Base-by-base conservation (phyloP, 2,113 vertebrate genomes). In the Phylloscopus trochilus region DNA sequence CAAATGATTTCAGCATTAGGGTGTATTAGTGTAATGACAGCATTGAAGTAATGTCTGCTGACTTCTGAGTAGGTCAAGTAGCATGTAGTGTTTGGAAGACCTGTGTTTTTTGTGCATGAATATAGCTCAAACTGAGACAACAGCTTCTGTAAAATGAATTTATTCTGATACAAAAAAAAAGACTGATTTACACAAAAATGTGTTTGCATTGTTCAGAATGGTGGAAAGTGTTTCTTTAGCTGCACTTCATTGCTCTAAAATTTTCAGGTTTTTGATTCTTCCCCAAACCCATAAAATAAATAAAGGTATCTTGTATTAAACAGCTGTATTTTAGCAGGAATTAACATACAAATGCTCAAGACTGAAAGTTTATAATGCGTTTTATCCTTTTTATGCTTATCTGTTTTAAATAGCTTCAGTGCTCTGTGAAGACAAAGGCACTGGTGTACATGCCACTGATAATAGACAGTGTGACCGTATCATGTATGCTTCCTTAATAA, bases 401-500 rank as follows among this genome's bases (percentile, higher is more conserved):
- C 83, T 94, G n/a, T 86, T 96, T 93, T 88, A 97, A 96, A 86
- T 73, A 87, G 60, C 91, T 94, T 79, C 78, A 87, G 63, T 93
- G 49, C 84, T 92, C 85, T 86, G 67, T 90, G 90, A 93, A 97
- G 96, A 97, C 92, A 97, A 97, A 97, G 94, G 69, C 88, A 73
- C 33, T 94, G 96, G 84, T 94, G 66, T 96, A 94, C 93, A 77
- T 89, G 92, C 88, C 85, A 89, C 87, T 96, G 93, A 91, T 96
- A 93, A 95, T 88, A 97, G 94, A 80, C 77, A 44, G 51, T 97
- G 93, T 96, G 97, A 96, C 95, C 77, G 12, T 95, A 97, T 97
- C 95, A 90, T 95, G 80, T 95, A 67, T 94, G 96, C 93, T 97
- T 96, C 94, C 96, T 96, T 98, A 98, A 96, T 97, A 97, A 97